Conservation (phyloP, 1,140 invertebrate species). For the Oryctes rhinoceros region DNA sequence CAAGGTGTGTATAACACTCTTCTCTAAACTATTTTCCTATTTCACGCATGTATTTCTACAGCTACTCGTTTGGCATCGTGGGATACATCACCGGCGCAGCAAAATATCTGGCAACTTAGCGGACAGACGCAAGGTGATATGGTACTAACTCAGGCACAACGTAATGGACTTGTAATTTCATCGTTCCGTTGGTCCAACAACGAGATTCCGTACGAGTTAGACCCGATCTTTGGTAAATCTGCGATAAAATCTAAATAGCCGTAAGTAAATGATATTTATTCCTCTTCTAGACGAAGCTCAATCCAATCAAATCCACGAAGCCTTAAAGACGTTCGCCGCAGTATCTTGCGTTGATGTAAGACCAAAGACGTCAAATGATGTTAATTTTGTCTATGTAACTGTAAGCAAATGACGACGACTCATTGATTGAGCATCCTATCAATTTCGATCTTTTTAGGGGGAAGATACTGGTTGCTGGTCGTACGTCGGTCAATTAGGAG, state of each 20-base stretch:
- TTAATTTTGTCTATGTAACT: constrained; percentile 68
- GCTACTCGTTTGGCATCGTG: constrained; percentile 18
- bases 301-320: constrained; percentile 27
- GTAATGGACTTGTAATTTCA: constrained; percentile 60
- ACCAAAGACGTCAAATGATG: constrained; percentile 66
- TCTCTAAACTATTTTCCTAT: not conserved
- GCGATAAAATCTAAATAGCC: not conserved
- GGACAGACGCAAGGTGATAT: constrained; percentile 65
- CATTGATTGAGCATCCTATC: too few species aligned
- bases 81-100: not conserved
- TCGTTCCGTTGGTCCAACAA: constrained; percentile 55
- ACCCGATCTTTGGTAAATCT: constrained; percentile 41
- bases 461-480: constrained; percentile 43
- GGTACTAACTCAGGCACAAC: constrained; percentile 60
- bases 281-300: not conserved
- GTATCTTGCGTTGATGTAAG: constrained; percentile 42
- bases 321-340: constrained; percentile 32
- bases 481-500: constrained; percentile 42
- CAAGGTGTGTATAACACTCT: not conserved
- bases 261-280: constrained; percentile 32
- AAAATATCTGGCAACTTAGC: constrained; percentile 56
- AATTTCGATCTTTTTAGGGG: not conserved
- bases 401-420: constrained; percentile 9
- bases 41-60: not conserved
- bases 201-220: constrained; percentile 58